Percentiles rank a stretch among this genome's conserved stretches.
phyloP scores from a whole-genome alignment of 2,797 vertebrate genomes.

The Molossus molossus region DNA sequence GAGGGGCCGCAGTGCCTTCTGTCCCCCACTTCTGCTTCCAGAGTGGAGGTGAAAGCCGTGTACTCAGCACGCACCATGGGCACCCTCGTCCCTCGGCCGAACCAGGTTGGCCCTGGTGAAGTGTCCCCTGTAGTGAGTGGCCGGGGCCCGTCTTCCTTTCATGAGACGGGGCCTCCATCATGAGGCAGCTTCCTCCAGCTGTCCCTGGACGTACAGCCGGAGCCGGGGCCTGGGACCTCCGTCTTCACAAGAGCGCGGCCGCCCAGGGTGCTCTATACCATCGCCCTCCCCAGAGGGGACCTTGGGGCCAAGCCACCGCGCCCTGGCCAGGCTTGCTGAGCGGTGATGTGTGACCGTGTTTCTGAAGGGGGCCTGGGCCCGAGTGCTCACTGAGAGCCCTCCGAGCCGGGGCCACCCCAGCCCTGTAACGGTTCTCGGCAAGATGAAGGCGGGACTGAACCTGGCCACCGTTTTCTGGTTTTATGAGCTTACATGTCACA shows the following conservation, averaged over 20 bases:
- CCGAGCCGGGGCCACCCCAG: background rate
- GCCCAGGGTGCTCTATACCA: accelerated
- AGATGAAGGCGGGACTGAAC: background rate
- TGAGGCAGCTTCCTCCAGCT: accelerated
- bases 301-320: background rate
- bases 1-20: accelerated
- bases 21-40: too few relatives aligned
- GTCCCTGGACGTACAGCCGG: accelerated
- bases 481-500: accelerated
- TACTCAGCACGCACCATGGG: too few relatives aligned
- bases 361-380: background rate
- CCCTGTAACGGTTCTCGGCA: too few relatives aligned
- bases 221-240: accelerated
- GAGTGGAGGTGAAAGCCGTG: too few relatives aligned
- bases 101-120: background rate
- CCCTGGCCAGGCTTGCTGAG: background rate
- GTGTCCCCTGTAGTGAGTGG: background rate
- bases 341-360: background rate
- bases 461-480: accelerated
- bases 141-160: background rate
- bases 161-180: accelerated
- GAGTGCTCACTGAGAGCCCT: accelerated
- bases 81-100: accelerated
- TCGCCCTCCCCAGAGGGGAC: background rate
- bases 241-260: accelerated